phyloP scores from a whole-genome alignment of 92 coral and sea anemone species.

The Actinostola sp. region DNA sequence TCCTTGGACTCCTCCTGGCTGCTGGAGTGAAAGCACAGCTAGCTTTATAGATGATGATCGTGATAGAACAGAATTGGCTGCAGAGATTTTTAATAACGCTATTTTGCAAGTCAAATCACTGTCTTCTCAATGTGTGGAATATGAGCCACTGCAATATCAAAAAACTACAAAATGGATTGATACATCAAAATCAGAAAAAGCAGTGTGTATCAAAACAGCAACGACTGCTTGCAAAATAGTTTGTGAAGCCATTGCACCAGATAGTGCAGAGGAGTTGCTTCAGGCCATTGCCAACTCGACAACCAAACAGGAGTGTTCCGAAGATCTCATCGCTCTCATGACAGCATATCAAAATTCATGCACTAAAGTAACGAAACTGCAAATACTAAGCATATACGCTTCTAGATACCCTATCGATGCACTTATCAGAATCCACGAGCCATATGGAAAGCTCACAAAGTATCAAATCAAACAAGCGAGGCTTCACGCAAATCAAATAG shows the following conservation, averaged over 20 bases:
- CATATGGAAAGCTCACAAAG: conserved; percentile 33
- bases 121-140: no score
- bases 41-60: no score
- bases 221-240: conserved; percentile 60
- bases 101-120: no score
- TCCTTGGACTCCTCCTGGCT: no score
- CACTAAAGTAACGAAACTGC: conserved; percentile 54
- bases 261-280: conserved; percentile 56
- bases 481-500: conserved; percentile 35
- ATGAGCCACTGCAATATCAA: no score
- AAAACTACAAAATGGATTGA: no score
- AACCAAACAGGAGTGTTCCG: conserved; percentile 26
- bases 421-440: conserved; percentile 49
- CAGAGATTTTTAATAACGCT: no score
- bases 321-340: conserved; percentile 49
- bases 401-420: conserved; percentile 32
- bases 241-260: conserved; percentile 70
- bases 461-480: conserved; percentile 64
- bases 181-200: no score
- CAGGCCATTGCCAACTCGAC: conserved; percentile 26
- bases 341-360: conserved; percentile 66
- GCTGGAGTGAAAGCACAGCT: no score
- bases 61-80: no score
- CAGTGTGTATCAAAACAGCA: conserved; percentile 42
- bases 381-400: conserved; percentile 70